These are phyloP conservation scores for Natator depressus DNA, from an alignment of 2,113 vertebrate genomes.

Conservation along the genomic window DNA sequence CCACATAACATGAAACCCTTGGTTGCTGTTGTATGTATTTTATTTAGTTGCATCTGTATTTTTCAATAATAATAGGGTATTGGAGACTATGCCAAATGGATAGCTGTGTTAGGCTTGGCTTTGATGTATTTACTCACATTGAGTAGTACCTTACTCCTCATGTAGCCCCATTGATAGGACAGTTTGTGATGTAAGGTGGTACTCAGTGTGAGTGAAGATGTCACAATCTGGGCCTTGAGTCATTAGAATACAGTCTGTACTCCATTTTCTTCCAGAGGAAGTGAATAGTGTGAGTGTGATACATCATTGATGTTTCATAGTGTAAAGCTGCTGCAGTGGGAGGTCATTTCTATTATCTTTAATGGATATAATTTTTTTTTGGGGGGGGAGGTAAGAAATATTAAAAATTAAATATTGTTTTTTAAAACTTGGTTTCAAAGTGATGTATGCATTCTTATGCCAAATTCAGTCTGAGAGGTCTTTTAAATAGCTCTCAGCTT, in stretches of 20 bases:
- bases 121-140: not conserved
- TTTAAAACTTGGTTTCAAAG: not conserved
- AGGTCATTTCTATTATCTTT: conserved; percentile 48
- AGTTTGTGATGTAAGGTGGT: not conserved
- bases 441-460: not conserved
- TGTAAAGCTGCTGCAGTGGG: conserved; percentile 36
- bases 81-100: not conserved
- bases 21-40: not conserved
- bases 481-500: not conserved
- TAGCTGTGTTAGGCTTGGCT: not conserved
- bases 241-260: conserved; percentile 8
- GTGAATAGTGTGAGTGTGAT: conserved; percentile 10
- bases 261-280: conserved; percentile 36
- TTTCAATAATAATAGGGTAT: not conserved
- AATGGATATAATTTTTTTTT: not conserved
- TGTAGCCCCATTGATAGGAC: not conserved
- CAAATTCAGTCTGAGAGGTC: conserved; percentile 16
- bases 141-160: not conserved
- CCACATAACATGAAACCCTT: not conserved
- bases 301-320: conserved; percentile 7
- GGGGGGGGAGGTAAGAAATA: not conserved
- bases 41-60: not conserved
- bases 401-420: not conserved
- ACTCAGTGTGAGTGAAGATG: not conserved
- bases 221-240: not conserved